Evolutionary conservation across 2,797 vertebrate genomes (phyloP).

Genomic region (Chelmon rostratus): DNA sequence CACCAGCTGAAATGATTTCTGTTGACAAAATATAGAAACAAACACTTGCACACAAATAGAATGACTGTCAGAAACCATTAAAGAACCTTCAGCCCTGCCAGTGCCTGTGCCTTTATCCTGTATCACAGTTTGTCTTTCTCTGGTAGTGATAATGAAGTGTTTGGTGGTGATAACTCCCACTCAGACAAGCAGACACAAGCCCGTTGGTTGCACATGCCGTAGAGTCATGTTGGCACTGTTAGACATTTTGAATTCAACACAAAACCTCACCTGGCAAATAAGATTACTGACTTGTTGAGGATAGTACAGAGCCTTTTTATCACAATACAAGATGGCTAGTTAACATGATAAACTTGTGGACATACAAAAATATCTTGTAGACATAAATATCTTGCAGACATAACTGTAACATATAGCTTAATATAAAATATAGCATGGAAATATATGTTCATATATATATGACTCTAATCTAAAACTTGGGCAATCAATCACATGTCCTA

Average conservation of each 20-base stretch:
- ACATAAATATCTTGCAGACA: constrained; percentile 77
- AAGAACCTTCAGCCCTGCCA: neutral
- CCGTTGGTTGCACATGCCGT: neutral
- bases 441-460: constrained; percentile 79
- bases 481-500: constrained; percentile 30
- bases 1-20: neutral
- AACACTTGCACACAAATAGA: neutral
- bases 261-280: neutral
- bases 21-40: neutral
- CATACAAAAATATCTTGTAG: too few relatives aligned
- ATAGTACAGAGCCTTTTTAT: neutral
- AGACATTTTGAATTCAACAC: neutral
- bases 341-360: neutral
- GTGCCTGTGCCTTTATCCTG: constrained; percentile 11
- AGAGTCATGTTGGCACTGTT: neutral
- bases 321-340: neutral
- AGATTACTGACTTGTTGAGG: neutral
- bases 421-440: constrained; percentile 83
- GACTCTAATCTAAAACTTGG: constrained; percentile 75
- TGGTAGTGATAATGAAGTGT: constrained; percentile 14
- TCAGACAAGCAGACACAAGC: constrained; percentile 59
- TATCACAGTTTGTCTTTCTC: constrained; percentile 31
- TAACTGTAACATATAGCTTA: constrained; percentile 76
- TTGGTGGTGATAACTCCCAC: constrained; percentile 13
- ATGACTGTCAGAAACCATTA: neutral